phyloP scores from a whole-genome alignment of 2,888 invertebrate species.

The Eristalis arbustorum region DNA sequence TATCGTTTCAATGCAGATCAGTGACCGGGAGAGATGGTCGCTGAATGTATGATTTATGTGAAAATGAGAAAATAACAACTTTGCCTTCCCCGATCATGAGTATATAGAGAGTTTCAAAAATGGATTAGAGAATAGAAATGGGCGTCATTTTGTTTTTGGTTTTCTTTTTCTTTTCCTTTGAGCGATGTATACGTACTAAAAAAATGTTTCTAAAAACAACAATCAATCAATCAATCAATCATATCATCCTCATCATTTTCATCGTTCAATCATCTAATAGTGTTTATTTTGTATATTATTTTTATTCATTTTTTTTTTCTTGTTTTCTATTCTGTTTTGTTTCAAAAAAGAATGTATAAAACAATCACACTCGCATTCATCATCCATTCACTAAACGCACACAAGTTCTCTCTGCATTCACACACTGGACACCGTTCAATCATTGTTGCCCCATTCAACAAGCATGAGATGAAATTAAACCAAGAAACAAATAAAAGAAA shows the following conservation, averaged over 20 bases:
- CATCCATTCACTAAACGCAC: not conserved
- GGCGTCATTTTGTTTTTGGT: not conserved
- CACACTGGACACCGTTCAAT: slow-evolving; percentile 60
- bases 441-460: not conserved
- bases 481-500: not conserved
- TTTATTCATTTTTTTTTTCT: not conserved
- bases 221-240: slow-evolving; percentile 17
- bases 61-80: too few species aligned
- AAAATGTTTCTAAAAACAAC: slow-evolving; percentile 5
- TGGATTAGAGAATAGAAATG: slow-evolving; percentile 40
- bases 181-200: slow-evolving; percentile 58
- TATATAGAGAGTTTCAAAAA: slow-evolving; percentile 17
- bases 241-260: not conserved
- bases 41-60: too few species aligned
- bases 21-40: too few species aligned
- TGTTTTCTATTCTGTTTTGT: not conserved
- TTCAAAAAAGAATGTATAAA: slow-evolving; percentile 50
- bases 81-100: slow-evolving; percentile 11
- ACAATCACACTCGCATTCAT: slow-evolving; percentile 27
- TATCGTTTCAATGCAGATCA: too few species aligned
- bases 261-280: slow-evolving; percentile 17
- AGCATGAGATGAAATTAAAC: slow-evolving; percentile 1
- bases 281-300: slow-evolving; percentile 13
- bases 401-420: slow-evolving; percentile 21
- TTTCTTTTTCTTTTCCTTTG: slow-evolving; percentile 5